Conservation (phyloP, 2,797 vertebrate species). For the Schizothorax lantsangensis region DNA sequence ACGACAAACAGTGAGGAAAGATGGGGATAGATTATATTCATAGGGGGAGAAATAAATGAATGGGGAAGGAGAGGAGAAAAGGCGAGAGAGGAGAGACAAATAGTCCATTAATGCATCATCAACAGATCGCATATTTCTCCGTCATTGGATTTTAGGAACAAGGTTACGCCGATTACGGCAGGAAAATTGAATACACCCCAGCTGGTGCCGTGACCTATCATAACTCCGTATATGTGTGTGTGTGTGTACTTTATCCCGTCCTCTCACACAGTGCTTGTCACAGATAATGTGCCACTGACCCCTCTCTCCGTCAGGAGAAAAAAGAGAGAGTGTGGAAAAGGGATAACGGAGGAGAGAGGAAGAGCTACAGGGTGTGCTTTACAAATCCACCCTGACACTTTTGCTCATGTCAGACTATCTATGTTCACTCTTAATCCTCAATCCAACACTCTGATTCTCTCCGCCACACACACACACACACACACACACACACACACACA, state of each 20-base stretch:
- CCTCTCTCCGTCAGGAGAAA: constrained; percentile 31
- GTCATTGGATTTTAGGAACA: constrained; percentile 67
- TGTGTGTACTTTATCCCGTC: constrained; percentile 43
- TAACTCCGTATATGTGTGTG: constrained; percentile 37
- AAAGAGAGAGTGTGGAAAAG: constrained; percentile 23
- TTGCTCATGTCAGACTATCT: constrained; percentile 42
- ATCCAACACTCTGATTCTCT: constrained; percentile 12
- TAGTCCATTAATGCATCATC: constrained; percentile 49
- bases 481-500: background rate
- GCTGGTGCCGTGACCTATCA: constrained; percentile 73
- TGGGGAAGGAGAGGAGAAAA: constrained; percentile 9
- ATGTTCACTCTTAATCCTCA: constrained; percentile 31
- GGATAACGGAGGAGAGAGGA: constrained; percentile 21
- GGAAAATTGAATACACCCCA: constrained; percentile 65
- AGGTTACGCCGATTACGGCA: constrained; percentile 67
- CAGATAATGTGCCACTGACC: constrained; percentile 65
- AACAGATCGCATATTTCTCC: constrained; percentile 59
- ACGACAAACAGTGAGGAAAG: constrained; percentile 34
- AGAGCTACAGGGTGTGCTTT: constrained; percentile 35
- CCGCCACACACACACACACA: background rate
- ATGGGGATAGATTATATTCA: background rate
- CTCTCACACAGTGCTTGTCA: constrained; percentile 62
- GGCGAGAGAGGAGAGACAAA: background rate
- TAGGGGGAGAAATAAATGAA: background rate
- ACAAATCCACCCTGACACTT: constrained; percentile 42